Evolutionary conservation across 2,797 vertebrate genomes (phyloP).

Genomic region (Centropyge bicolor): DNA sequence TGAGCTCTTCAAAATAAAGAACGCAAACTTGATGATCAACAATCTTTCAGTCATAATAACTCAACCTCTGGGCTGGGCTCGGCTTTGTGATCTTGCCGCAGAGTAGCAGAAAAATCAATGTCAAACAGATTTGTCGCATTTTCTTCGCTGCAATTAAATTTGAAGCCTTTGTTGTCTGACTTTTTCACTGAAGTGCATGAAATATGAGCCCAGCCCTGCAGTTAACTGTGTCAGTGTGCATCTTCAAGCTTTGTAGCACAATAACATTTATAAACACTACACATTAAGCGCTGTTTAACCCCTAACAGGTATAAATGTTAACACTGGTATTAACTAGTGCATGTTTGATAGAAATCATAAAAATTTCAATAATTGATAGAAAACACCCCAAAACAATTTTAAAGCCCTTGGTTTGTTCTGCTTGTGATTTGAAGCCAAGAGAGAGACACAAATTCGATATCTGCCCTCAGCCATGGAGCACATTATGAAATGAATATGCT

Average conservation of each 20-base stretch:
- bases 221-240: not conserved
- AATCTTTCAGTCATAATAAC: not conserved
- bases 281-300: not conserved
- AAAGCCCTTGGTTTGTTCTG: not conserved
- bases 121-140: conserved; percentile 32
- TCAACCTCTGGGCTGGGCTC: not conserved
- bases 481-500: conserved; percentile 24
- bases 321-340: not conserved
- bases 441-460: not conserved
- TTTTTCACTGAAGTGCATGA: not conserved
- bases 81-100: conserved; percentile 1
- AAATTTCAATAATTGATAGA: not conserved
- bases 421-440: not conserved
- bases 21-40: not conserved
- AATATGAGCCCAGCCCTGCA: not conserved
- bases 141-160: conserved; percentile 14
- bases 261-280: not conserved
- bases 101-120: conserved; percentile 26
- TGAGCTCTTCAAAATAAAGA: not conserved
- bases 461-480: not conserved
- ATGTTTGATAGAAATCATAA: not conserved
- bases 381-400: not conserved
- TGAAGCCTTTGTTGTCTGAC: conserved; percentile 1
- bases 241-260: not conserved
- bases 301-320: not conserved